Percentiles rank a stretch among this genome's conserved stretches.
These are phyloP conservation scores for Formica exsecta DNA, from an alignment of 1,140 invertebrate species.

Conservation along the genomic window DNA sequence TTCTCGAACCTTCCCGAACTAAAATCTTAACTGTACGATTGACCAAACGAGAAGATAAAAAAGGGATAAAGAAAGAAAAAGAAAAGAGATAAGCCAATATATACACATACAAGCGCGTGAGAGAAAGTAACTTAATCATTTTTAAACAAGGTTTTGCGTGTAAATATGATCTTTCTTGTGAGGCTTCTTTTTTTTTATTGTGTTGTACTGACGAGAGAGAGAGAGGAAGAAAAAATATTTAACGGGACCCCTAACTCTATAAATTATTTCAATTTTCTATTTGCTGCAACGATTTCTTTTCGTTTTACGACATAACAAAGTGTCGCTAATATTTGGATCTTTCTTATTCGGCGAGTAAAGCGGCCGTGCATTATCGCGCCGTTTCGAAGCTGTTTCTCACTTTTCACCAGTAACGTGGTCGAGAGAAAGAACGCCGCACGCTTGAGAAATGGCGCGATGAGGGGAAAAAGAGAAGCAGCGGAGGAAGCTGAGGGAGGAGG, in stretches of 20 bases:
- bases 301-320: not conserved
- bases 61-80: not conserved
- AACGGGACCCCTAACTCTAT: too few species aligned
- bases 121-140: not conserved
- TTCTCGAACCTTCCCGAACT: not conserved
- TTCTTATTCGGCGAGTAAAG: conserved; percentile 34
- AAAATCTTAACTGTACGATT: not conserved
- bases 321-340: conserved; percentile 30
- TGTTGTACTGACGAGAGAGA: not conserved
- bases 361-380: conserved; percentile 9
- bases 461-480: not conserved
- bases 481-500: conserved; percentile 7
- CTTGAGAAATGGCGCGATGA: conserved; percentile 18
- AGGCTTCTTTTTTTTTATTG: not conserved
- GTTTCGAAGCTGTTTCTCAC: conserved; percentile 46
- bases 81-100: not conserved
- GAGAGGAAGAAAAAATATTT: not conserved
- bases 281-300: not conserved
- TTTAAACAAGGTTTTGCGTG: not conserved
- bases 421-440: not conserved
- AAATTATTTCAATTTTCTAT: conserved; percentile 15
- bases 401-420: conserved; percentile 1
- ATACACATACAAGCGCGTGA: too few species aligned
- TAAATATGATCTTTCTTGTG: not conserved
- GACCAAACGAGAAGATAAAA: not conserved